Base-by-base conservation (phyloP, 2,888 invertebrate species). In the Ptycholaimellus sp. region DNA sequence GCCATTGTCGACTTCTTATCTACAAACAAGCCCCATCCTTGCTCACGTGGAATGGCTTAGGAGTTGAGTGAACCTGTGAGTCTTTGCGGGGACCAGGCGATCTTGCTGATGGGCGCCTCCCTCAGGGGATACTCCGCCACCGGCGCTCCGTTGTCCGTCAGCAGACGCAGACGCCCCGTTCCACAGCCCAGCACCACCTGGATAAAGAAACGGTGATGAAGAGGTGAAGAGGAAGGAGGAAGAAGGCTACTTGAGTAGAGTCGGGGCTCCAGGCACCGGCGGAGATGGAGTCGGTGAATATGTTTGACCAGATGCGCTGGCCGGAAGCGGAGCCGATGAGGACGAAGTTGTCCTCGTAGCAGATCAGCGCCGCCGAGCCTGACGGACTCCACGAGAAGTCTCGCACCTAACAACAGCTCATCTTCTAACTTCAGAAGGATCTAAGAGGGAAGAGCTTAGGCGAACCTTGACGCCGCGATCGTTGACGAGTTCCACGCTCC, bases 351-450 rank as follows among this genome's bases (percentile, higher is more conserved):
- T 96, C 93, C 72, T 81, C 61, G 62, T 93, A 96, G 59, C 87
- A 90, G 52, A 96, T 96, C 40, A 96, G 71, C 2, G 93, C 93
- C 81, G 90, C 85, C 35, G 83, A 70, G 14, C 93, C 93, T 64
- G 90, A 90, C 59, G 93, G 90, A 0, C 83, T 85, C 93, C 93
- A 96, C 16, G 82, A 79, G 66, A 96, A 87, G 63, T 93, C 85
- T 16, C 85, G 87, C 42, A 90, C 87, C 57, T 62, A 47, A 13
- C 46, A 37, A 13, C 38, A 30, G 14, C 7, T 30, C 13, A 7
- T 11, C 17, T n/a, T n/a, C n/a, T n/a, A n/a, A n/a, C n/a, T n/a
- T n/a, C n/a, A n/a, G n/a, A n/a, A n/a, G n/a, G n/a, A 37, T 21
- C 14, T 36, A 4, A 37, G 19, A n/a, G n/a, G 16, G 22, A 37